phyloP scores from a whole-genome alignment of 92 coral and sea anemone species.

The Porites divaricata region DNA sequence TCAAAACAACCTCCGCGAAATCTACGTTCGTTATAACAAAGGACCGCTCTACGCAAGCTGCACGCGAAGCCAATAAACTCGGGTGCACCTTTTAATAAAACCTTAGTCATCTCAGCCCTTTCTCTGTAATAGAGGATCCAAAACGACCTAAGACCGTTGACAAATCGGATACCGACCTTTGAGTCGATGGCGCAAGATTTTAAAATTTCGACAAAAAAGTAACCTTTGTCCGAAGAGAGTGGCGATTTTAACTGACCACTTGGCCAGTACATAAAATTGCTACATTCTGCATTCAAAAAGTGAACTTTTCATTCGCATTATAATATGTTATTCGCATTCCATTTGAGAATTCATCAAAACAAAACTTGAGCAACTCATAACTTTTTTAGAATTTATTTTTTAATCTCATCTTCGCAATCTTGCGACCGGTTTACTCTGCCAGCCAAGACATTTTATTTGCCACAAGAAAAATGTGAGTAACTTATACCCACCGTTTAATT shows the following conservation, averaged over 20 bases:
- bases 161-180: background rate
- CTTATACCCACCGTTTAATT: background rate
- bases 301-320: background rate
- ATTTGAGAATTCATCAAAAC: background rate
- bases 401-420: background rate
- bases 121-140: background rate
- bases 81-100: background rate
- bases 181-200: background rate
- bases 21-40: too few species aligned
- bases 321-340: background rate
- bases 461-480: slow-evolving; percentile 1
- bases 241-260: background rate
- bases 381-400: background rate
- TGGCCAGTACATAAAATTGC: too few species aligned
- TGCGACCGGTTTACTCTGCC: slow-evolving; percentile 10
- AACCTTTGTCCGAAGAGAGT: background rate
- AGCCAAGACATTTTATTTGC: background rate
- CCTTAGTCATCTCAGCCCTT: background rate
- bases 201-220: background rate
- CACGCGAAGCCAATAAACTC: background rate
- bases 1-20: background rate
- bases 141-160: background rate
- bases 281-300: too few species aligned
- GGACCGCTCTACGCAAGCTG: background rate
- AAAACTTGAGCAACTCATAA: background rate